A percentile compares a stretch with the other conserved stretches of the same genome.
Evolutionary conservation across 2,888 invertebrate genomes (phyloP).

Genomic region (Drosophila diplacantha): DNA sequence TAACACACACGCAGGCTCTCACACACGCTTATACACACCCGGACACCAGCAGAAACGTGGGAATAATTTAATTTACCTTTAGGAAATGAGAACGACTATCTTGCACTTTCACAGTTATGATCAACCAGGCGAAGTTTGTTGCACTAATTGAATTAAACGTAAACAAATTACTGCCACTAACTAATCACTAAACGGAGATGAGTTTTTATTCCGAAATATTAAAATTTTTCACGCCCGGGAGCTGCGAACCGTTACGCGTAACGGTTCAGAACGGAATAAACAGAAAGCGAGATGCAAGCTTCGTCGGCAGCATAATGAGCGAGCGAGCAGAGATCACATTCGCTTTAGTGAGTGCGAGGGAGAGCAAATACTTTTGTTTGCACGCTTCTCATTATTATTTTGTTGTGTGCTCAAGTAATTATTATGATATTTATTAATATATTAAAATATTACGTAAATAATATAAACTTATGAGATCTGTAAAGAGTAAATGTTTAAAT

Average conservation of each 20-base stretch:
- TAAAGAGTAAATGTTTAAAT: no score
- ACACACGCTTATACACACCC: conserved; percentile 9
- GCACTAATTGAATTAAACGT: conserved; percentile 49
- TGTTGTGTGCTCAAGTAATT: neutral
- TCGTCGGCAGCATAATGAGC: conserved; percentile 50
- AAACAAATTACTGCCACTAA: conserved; percentile 48
- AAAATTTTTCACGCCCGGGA: neutral
- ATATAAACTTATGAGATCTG: no score
- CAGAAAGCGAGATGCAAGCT: conserved; percentile 39
- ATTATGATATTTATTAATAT: neutral
- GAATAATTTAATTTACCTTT: conserved; percentile 42
- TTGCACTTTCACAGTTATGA: conserved; percentile 48
- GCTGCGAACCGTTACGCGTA: conserved; percentile 46
- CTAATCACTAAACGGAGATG: conserved; percentile 16
- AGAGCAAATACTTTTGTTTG: conserved; percentile 13
- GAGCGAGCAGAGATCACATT: conserved; percentile 27
- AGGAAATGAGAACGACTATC: conserved; percentile 8
- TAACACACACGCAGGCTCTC: conserved; percentile 1
- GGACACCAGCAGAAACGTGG: conserved; percentile 20
- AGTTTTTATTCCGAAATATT: conserved; percentile 1
- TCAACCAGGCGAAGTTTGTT: conserved; percentile 29
- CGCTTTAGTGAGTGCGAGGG: conserved; percentile 5
- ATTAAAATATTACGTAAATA: no score
- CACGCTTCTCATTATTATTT: neutral
- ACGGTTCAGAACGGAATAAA: conserved; percentile 48